A percentile compares a stretch with the other conserved stretches of the same genome.
Evolutionary conservation across 2,888 invertebrate species (phyloP).

Genomic region (Amorpha juglandis): DNA sequence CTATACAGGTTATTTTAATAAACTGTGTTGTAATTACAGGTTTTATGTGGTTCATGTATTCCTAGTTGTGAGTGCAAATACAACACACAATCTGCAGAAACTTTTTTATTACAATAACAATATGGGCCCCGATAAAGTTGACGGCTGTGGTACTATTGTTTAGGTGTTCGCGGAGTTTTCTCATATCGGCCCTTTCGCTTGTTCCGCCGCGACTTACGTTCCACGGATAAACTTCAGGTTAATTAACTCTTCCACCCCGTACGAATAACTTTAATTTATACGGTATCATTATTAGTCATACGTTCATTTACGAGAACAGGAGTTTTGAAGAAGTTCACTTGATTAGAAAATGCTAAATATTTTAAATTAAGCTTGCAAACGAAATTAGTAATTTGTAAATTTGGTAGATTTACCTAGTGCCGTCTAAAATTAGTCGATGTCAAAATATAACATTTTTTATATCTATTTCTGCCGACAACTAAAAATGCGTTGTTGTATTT

Average conservation of each 20-base stretch:
- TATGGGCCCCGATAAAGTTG: conserved; percentile 56
- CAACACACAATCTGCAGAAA: conserved; percentile 48
- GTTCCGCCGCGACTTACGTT: conserved; percentile 55
- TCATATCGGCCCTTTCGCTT: conserved; percentile 63
- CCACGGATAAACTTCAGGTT: conserved; percentile 64
- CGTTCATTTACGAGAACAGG: not conserved
- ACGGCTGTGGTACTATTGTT: conserved; percentile 56
- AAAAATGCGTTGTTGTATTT: too few species aligned
- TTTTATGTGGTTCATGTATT: conserved; percentile 4
- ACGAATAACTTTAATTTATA: conserved; percentile 19
- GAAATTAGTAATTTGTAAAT: not conserved
- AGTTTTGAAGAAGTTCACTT: not conserved
- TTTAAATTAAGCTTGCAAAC: not conserved
- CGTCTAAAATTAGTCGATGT: too few species aligned
- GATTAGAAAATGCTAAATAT: not conserved
- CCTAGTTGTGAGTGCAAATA: conserved; percentile 27
- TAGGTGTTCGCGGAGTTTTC: conserved; percentile 59
- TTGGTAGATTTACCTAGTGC: not conserved
- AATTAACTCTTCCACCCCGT: conserved; percentile 67
- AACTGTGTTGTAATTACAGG: not conserved
- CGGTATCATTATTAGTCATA: conserved; percentile 8
- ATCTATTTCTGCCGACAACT: too few species aligned
- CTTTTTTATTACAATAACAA: conserved; percentile 66
- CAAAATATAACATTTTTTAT: too few species aligned
- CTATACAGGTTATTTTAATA: not conserved